Percentiles rank a stretch among this genome's conserved stretches.
These are phyloP conservation scores for Plusia festucae DNA, from an alignment of 2,888 invertebrate species.

Conservation along the genomic window DNA sequence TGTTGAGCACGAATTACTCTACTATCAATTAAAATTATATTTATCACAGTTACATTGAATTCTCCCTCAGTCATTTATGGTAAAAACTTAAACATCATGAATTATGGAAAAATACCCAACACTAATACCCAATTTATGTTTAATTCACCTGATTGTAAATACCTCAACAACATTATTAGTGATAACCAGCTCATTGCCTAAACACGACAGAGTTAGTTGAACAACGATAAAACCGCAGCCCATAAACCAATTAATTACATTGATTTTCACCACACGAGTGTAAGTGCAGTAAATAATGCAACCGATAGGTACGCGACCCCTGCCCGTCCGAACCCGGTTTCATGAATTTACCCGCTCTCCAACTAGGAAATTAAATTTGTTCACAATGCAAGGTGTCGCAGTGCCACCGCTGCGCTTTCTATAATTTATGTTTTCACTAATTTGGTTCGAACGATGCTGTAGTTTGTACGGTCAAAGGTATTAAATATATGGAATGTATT, in stretches of 20 bases:
- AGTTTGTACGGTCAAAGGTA: slow-evolving; percentile 35
- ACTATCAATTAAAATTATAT: too few species aligned
- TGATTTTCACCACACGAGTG: slow-evolving; percentile 70
- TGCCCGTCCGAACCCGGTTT: slow-evolving; percentile 58
- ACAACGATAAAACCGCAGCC: slow-evolving; percentile 65
- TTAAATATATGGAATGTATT: slow-evolving; percentile 11
- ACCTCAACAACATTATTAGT: not conserved
- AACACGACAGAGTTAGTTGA: slow-evolving; percentile 53
- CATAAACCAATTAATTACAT: slow-evolving; percentile 78
- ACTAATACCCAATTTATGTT: not conserved
- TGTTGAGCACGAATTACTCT: too few species aligned
- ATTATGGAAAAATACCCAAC: not conserved
- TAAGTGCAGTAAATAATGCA: slow-evolving; percentile 80
- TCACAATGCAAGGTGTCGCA: slow-evolving; percentile 71
- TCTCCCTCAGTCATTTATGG: too few species aligned
- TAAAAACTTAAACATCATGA: not conserved
- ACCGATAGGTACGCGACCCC: slow-evolving; percentile 61
- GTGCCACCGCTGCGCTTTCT: slow-evolving; percentile 64
- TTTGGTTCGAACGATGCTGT: slow-evolving; percentile 52
- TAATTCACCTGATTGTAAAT: not conserved
- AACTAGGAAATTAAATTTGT: slow-evolving; percentile 83
- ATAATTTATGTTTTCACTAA: slow-evolving; percentile 74
- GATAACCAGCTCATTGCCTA: slow-evolving; percentile 21
- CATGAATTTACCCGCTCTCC: slow-evolving; percentile 68
- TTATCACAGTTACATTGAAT: too few species aligned